Percentiles rank a stretch among this genome's conserved stretches.
Conservation (phyloP, 2,113 vertebrate species). For the Sphyrna mokarran region DNA sequence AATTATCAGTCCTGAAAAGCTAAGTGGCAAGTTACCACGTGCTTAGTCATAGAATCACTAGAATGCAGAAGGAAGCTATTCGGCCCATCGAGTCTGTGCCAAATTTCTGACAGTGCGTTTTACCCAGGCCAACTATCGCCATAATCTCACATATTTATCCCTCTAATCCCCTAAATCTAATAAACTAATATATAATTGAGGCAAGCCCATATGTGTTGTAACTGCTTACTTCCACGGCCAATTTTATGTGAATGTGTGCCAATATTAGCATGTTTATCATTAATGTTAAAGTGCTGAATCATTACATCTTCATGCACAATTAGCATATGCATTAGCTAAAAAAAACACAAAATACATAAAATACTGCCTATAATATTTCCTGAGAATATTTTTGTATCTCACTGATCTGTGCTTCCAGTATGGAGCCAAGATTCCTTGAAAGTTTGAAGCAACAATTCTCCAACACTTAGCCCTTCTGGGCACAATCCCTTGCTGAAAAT, state of each 20-base stretch:
- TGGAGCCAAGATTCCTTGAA: background rate
- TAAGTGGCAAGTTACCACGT: no score
- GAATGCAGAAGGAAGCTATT: no score
- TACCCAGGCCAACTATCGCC: no score
- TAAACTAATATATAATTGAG: background rate
- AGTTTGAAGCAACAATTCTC: background rate
- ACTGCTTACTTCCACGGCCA: background rate
- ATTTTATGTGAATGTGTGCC: background rate
- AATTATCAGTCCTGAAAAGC: no score
- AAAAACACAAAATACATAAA: background rate
- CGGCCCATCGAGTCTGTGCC: no score
- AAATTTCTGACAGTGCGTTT: no score
- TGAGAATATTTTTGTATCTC: background rate
- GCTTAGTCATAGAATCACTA: no score
- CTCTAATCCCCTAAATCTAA: background rate
- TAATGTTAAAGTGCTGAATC: background rate
- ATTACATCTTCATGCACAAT: background rate
- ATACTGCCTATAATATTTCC: background rate
- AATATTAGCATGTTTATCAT: background rate
- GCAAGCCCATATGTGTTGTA: background rate
- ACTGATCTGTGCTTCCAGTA: background rate
- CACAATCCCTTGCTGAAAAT: background rate
- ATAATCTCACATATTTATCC: no score
- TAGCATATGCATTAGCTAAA: background rate
- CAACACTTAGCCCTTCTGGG: background rate